Evolutionary conservation across 1,140 invertebrate genomes (phyloP).

Genomic region (Portunus trituberculatus): DNA sequence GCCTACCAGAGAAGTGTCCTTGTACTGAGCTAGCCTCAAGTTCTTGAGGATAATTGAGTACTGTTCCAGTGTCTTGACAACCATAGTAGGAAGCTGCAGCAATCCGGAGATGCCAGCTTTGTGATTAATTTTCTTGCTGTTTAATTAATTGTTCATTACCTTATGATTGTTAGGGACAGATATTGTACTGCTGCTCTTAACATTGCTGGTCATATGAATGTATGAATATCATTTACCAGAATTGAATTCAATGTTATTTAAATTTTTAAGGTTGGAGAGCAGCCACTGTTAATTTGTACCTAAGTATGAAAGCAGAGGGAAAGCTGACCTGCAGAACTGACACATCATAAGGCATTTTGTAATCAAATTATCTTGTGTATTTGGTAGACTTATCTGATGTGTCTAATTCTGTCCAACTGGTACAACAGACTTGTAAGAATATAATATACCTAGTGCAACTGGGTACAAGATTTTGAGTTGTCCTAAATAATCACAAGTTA

Average conservation of each 20-base stretch:
- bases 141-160: constrained; percentile 40
- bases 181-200: neutral
- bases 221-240: constrained; percentile 33
- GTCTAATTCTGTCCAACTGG: neutral
- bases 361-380: neutral
- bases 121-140: constrained; percentile 32
- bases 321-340: neutral
- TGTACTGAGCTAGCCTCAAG: constrained; percentile 59
- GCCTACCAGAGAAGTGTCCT: constrained; percentile 71
- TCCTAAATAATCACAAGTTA: neutral
- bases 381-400: neutral
- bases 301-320: neutral
- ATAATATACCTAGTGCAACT: neutral
- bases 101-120: constrained; percentile 53
- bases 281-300: neutral
- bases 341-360: neutral
- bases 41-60: constrained; percentile 46
- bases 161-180: constrained; percentile 37
- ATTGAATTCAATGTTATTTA: constrained; percentile 35
- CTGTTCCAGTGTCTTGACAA: constrained; percentile 33
- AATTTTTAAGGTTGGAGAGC: constrained; percentile 28
- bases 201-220: constrained; percentile 49
- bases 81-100: constrained; percentile 36
- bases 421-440: neutral
- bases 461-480: neutral